Evolutionary conservation across 2,888 invertebrate species (phyloP).

Genomic region (Apamea anceps): DNA sequence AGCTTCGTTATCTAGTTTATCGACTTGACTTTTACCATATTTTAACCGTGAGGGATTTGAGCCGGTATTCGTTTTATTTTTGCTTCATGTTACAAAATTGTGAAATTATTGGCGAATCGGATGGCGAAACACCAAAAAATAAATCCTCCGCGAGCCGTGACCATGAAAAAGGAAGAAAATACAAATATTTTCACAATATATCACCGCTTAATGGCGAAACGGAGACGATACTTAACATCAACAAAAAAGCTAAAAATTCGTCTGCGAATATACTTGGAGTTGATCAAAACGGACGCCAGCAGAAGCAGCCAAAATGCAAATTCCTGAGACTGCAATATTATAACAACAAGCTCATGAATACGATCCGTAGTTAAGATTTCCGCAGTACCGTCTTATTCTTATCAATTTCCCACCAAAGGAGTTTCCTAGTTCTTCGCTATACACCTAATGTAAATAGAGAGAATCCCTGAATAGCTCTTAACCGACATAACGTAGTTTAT

Average conservation of each 20-base stretch:
- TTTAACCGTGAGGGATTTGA: not conserved
- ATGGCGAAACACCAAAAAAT: constrained; percentile 33
- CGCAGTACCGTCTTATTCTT: constrained; percentile 61
- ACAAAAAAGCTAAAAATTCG: constrained; percentile 65
- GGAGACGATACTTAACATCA: constrained; percentile 65
- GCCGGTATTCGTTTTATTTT: no score
- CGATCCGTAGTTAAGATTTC: constrained; percentile 69
- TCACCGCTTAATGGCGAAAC: constrained; percentile 54
- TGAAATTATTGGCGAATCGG: not conserved
- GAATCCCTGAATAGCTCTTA: constrained; percentile 58
- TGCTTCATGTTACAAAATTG: not conserved
- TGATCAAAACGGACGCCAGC: constrained; percentile 75
- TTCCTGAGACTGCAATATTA: constrained; percentile 71
- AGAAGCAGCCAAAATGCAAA: constrained; percentile 85
- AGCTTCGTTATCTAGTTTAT: constrained; percentile 14
- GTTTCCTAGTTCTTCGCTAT: constrained; percentile 54
- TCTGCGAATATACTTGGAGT: constrained; percentile 67
- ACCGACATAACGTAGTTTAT: constrained; percentile 70
- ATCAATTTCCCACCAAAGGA: constrained; percentile 68
- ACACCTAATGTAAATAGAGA: constrained; percentile 60
- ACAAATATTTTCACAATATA: constrained; percentile 56
- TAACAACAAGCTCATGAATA: constrained; percentile 75
- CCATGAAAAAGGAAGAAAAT: constrained; percentile 46
- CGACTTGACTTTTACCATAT: constrained; percentile 3
- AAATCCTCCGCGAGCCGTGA: constrained; percentile 19